Conservation (phyloP, 2,888 invertebrate genomes). For the Ichneumon xanthorius region DNA sequence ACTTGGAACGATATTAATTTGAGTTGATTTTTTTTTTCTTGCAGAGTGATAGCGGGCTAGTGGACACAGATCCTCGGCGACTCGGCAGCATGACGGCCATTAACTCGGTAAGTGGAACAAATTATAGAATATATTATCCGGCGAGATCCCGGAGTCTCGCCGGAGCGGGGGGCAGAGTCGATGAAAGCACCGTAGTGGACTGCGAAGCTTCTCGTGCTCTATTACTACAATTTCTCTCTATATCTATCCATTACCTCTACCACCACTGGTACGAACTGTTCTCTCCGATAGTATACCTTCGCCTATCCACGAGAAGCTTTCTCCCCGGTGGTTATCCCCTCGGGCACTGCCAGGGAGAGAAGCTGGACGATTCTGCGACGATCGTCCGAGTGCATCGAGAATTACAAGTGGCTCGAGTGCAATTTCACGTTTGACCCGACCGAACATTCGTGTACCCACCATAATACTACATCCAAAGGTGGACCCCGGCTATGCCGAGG, state of each 20-base stretch:
- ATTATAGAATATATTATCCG: conserved; percentile 35
- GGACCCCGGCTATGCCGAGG: conserved; percentile 26
- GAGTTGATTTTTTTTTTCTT: conserved; percentile 73
- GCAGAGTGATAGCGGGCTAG: conserved; percentile 85
- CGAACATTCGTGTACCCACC: conserved; percentile 34
- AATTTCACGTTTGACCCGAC: conserved; percentile 66
- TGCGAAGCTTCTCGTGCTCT: conserved; percentile 30
- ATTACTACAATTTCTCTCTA: conserved; percentile 24
- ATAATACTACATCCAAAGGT: conserved; percentile 28
- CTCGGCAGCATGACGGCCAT: conserved; percentile 85
- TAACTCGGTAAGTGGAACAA: conserved; percentile 83
- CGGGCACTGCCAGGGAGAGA: conserved; percentile 26
- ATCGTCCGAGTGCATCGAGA: conserved; percentile 66
- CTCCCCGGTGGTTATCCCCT: conserved; percentile 46
- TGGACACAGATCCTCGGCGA: conserved; percentile 84
- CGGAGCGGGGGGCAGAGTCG: conserved; percentile 12
- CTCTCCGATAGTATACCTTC: conserved; percentile 20
- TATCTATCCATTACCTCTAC: conserved; percentile 4
- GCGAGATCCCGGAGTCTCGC: conserved; percentile 11
- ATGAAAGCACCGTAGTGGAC: conserved; percentile 18
- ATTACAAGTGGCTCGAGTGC: conserved; percentile 68
- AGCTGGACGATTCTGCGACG: conserved; percentile 59
- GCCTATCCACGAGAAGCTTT: conserved; percentile 37
- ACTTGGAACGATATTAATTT: conserved; percentile 1
- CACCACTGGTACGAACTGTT: neutral